Conservation (phyloP, 1,140 invertebrate genomes). For the Charaxes varanes region DNA sequence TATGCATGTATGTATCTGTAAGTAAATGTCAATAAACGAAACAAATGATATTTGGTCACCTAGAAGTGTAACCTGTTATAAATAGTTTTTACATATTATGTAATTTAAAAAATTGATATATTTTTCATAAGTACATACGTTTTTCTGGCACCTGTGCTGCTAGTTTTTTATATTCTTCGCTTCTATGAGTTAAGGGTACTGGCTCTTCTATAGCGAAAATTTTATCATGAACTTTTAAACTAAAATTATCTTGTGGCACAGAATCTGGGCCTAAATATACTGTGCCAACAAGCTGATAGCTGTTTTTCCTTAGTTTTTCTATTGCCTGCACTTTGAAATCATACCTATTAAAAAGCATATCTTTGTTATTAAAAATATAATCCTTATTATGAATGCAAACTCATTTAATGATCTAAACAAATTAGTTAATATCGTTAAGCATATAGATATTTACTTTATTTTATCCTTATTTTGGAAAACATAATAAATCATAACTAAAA, state of each 20-base stretch:
- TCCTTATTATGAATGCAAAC: not conserved
- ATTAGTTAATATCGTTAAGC: not conserved
- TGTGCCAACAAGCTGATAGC: conserved; percentile 57
- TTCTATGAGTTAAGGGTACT: conserved; percentile 52
- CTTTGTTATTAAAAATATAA: not conserved
- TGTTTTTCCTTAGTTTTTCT: conserved; percentile 40
- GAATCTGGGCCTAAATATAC: conserved; percentile 64
- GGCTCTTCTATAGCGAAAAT: conserved; percentile 77
- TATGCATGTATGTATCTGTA: too few species aligned
- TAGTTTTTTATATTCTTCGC: conserved; percentile 39
- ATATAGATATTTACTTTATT: too few species aligned
- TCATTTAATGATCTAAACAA: conserved; percentile 1
- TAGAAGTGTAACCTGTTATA: too few species aligned
- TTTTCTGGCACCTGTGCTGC: conserved; percentile 44
- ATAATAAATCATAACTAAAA: too few species aligned
- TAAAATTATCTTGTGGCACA: conserved; percentile 73
- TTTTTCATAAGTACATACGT: conserved; percentile 33
- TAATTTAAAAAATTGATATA: not conserved
- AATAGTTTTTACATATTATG: too few species aligned
- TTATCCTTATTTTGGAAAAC: too few species aligned
- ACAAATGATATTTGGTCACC: too few species aligned
- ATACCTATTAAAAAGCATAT: conserved; percentile 59
- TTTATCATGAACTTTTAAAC: conserved; percentile 76
- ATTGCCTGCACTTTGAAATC: conserved; percentile 71
- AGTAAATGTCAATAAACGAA: too few species aligned